Conservation (phyloP, 1,140 invertebrate genomes). For the Agrypnia vestita region DNA sequence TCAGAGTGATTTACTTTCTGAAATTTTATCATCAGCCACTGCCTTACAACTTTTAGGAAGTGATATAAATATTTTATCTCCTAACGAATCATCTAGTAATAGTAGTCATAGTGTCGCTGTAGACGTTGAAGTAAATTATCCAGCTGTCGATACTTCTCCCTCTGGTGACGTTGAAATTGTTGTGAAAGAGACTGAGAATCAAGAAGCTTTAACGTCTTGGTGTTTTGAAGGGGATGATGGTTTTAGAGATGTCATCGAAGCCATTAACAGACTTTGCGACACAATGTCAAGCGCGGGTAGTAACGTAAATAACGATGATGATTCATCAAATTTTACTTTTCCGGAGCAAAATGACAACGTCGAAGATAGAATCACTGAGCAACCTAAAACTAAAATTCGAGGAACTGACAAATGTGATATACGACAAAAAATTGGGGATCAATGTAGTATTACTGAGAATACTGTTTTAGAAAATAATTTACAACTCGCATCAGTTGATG, state of each 20-base stretch:
- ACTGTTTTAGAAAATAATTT: conserved; percentile 18
- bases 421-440: background rate
- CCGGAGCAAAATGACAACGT: conserved; percentile 22
- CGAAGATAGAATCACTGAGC: conserved; percentile 37
- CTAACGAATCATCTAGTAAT: background rate
- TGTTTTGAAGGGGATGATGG: conserved; percentile 66
- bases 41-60: conserved; percentile 42
- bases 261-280: conserved; percentile 70
- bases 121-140: conserved; percentile 9
- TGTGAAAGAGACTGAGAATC: conserved; percentile 20
- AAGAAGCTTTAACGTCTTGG: conserved; percentile 47
- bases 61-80: conserved; percentile 44
- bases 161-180: background rate
- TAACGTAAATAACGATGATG: conserved; percentile 56
- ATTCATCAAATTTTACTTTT: background rate
- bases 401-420: background rate
- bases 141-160: background rate
- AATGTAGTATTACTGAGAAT: conserved; percentile 8
- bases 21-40: conserved; percentile 57
- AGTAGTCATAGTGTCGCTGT: background rate
- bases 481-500: background rate
- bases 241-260: conserved; percentile 71
- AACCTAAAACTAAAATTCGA: conserved; percentile 36
- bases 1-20: conserved; percentile 57
- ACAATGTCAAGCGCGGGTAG: conserved; percentile 69